Evolutionary conservation across 2,888 invertebrate genomes (phyloP), one percentile per base, ranked within the genome.

Genomic region (Thymelicus sylvestris): DNA sequence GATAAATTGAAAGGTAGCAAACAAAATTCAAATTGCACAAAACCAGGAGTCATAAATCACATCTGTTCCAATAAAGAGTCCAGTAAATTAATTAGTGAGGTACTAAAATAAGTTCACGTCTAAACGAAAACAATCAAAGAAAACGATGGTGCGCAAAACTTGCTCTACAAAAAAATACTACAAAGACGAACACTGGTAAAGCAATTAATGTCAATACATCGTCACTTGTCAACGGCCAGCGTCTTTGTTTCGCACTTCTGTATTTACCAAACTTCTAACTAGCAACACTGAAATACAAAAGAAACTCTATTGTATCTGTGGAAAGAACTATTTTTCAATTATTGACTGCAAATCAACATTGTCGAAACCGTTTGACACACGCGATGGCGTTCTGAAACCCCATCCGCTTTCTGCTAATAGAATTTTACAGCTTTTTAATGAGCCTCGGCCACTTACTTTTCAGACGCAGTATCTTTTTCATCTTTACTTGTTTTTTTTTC

Each of bases 351-450:
- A 62, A 73, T 71, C 70, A 73, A 74, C 75, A 71, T 67, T 59
- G 73, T 74, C 72, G 57, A 52, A 72, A 72, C 38, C 71, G 75
- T 74, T 76, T 75, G 76, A 78, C 75, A 78, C 72, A 71, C 72
- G 73, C 70, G 71, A 74, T 72, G 67, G 67, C 75, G 71, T 75
- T 76, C 82, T 76, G 79, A 79, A 80, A 84, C 74, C 80, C 82
- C 79, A 86, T 87, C 85, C 84, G 83, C 82, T 85, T 81, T 84
- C 87, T 84, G 81, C 80, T 86, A 86, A 90, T 89, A 89, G 86
- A 86, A 74, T 87, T 92, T 92, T 92, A 92, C 91, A 91, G 89
- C 91, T 90, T 92, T 92, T 90, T 92, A 92, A 92, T 92, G 91
- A 91, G 90, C 87, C 74, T 82, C 81, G 83, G 84, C 88, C 88